These are phyloP conservation scores for Emberiza fucata DNA, from an alignment of 2,113 vertebrate genomes.

Conservation along the genomic window DNA sequence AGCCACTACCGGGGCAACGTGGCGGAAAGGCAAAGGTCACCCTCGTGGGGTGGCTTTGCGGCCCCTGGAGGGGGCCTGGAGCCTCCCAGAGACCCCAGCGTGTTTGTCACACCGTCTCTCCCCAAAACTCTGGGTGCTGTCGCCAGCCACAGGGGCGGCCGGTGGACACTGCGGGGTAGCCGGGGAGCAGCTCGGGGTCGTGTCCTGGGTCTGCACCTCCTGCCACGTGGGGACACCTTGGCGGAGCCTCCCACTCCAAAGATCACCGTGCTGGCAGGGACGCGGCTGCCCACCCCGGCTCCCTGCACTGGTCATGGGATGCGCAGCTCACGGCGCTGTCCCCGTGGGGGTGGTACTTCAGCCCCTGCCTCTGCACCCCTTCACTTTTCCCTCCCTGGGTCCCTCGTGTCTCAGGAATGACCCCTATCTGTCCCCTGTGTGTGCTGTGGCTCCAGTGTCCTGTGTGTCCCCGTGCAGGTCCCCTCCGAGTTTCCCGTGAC, in stretches of 20 bases:
- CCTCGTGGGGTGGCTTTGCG: neutral
- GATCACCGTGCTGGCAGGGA: neutral
- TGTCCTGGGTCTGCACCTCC: neutral
- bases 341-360: neutral
- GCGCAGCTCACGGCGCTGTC: fast-evolving
- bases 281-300: fast-evolving
- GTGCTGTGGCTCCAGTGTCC: neutral
- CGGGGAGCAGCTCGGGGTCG: fast-evolving
- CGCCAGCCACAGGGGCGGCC: neutral
- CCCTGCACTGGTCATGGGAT: fast-evolving
- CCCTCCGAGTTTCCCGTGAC: neutral
- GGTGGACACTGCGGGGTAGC: neutral
- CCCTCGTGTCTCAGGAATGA: neutral
- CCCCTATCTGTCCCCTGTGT: fast-evolving
- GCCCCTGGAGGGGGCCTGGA: neutral
- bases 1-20: neutral
- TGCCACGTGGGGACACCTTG: neutral
- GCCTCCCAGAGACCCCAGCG: fast-evolving
- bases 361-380: neutral
- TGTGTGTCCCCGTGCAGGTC: neutral
- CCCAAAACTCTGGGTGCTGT: neutral
- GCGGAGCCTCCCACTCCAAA: neutral
- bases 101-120: neutral
- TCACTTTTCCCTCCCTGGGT: neutral
- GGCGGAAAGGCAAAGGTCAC: neutral